These are phyloP conservation scores for Caloenas nicobarica DNA, from an alignment of 2,113 vertebrate species.

Conservation along the genomic window DNA sequence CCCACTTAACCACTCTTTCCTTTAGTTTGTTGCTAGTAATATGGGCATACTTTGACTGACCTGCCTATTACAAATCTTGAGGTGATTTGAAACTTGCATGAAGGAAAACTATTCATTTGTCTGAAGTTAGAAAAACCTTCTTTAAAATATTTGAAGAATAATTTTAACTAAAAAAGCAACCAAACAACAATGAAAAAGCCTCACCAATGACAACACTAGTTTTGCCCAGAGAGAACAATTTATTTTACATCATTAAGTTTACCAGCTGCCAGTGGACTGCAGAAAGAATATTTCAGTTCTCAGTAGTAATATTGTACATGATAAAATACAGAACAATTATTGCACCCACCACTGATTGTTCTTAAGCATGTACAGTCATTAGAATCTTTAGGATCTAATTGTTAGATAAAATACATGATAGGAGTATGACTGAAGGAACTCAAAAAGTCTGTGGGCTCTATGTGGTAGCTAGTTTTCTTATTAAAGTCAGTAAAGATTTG, in stretches of 20 bases:
- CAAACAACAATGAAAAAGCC: not conserved
- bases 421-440: not conserved
- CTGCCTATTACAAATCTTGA: not conserved
- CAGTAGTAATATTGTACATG: not conserved
- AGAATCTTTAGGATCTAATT: not conserved
- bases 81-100: not conserved
- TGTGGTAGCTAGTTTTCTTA: not conserved
- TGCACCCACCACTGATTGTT: not conserved
- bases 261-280: not conserved
- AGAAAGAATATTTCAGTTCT: not conserved
- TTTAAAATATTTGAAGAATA: not conserved
- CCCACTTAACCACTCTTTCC: not conserved
- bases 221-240: not conserved
- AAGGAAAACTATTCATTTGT: not conserved
- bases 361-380: not conserved
- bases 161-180: not conserved
- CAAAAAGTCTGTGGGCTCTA: not conserved
- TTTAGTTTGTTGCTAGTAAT: not conserved
- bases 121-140: not conserved
- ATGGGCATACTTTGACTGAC: not conserved
- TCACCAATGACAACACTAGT: accelerated
- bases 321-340: not conserved
- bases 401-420: not conserved
- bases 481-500: not conserved
- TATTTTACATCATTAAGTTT: not conserved